phyloP scores from a whole-genome alignment of 1,140 invertebrate genomes.

The Andrena cerasifolii region DNA sequence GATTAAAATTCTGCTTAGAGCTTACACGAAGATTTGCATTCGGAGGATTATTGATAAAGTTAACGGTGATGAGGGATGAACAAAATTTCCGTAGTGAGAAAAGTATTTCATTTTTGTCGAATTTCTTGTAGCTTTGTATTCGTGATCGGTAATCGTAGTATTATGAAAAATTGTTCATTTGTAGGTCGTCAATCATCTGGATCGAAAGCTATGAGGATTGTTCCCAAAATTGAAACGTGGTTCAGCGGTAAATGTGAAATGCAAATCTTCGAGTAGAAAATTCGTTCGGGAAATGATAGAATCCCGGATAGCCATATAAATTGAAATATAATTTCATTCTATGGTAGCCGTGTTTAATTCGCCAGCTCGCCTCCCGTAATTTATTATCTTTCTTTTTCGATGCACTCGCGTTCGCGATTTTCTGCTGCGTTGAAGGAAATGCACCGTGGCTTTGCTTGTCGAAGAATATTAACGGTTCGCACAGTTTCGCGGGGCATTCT shows the following conservation, averaged over 20 bases:
- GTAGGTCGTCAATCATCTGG: neutral
- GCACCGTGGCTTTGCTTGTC: neutral
- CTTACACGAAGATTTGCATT: too few species aligned
- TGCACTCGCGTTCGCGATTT: neutral
- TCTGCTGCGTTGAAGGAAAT: neutral
- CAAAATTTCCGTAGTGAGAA: too few species aligned
- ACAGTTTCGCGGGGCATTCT: too few species aligned
- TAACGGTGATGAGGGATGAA: too few species aligned
- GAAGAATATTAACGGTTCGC: too few species aligned
- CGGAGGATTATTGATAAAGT: too few species aligned
- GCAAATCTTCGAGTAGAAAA: constrained; percentile 27
- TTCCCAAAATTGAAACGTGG: neutral
- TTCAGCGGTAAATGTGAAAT: constrained; percentile 32
- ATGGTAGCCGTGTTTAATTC: constrained; percentile 13
- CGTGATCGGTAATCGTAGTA: too few species aligned
- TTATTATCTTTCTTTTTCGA: constrained; percentile 19
- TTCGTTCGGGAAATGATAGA: constrained; percentile 15
- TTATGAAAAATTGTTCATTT: too few species aligned
- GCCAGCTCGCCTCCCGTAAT: neutral
- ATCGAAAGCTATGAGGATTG: neutral
- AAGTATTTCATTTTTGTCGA: too few species aligned
- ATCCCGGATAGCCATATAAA: constrained; percentile 18
- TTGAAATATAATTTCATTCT: constrained; percentile 31
- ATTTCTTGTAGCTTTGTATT: too few species aligned
- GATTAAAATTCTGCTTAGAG: too few species aligned